Evolutionary conservation across 1,140 invertebrate genomes (phyloP).

Genomic region (Trissolcus basalis): DNA sequence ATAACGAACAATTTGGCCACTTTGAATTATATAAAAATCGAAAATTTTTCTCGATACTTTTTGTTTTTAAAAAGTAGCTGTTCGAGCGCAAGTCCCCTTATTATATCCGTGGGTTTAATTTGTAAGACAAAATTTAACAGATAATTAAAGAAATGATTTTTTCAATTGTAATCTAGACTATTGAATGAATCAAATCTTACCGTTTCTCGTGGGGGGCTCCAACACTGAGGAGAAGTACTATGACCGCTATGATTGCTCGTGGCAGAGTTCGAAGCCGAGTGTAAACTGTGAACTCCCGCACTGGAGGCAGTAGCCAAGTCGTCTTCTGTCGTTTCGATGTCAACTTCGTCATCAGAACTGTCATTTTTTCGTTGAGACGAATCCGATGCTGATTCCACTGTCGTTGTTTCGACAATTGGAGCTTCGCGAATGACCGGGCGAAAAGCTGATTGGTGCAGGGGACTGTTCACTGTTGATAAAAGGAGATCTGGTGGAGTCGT

Average conservation of each 20-base stretch:
- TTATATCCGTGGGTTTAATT: no score
- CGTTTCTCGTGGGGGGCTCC: conserved; percentile 73
- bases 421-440: conserved; percentile 77
- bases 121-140: no score
- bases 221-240: conserved; percentile 70
- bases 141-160: no score
- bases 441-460: conserved; percentile 80
- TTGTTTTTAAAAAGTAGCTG: no score
- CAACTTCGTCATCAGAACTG: conserved; percentile 72
- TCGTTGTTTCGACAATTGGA: conserved; percentile 59
- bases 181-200: conserved; percentile 60
- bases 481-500: conserved; percentile 63
- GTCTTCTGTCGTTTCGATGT: conserved; percentile 73
- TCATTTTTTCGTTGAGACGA: conserved; percentile 59
- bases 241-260: conserved; percentile 68
- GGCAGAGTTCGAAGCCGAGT: conserved; percentile 65
- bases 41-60: no score
- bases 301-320: conserved; percentile 62
- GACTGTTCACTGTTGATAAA: conserved; percentile 62
- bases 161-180: no score
- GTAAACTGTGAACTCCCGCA: conserved; percentile 59
- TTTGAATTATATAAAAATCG: no score
- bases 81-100: no score
- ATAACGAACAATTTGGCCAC: no score
- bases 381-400: conserved; percentile 52